Conservation (phyloP, 2,888 invertebrate species). For the Elegia similella region DNA sequence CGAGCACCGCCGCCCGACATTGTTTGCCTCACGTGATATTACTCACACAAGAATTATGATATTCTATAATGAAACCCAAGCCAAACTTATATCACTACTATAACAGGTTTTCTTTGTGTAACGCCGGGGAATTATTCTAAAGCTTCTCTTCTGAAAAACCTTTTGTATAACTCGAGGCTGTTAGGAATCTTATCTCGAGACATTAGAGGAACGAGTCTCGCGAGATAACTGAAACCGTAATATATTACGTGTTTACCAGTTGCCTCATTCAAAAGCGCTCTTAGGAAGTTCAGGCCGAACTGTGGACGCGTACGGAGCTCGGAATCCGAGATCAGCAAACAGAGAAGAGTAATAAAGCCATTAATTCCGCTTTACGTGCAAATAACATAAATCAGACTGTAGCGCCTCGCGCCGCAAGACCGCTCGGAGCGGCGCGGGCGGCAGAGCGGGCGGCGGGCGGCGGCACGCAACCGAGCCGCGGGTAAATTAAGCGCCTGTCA, state of each 20-base stretch:
- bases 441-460: conserved; percentile 11
- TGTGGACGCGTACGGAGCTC: conserved; percentile 53
- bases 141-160: conserved; percentile 18
- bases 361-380: conserved; percentile 80
- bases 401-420: conserved; percentile 70
- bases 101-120: conserved; percentile 31
- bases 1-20: conserved; percentile 45
- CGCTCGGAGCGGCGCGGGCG: conserved; percentile 44
- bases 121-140: conserved; percentile 17
- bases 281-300: conserved; percentile 52
- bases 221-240: conserved; percentile 36
- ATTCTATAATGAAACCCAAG: conserved; percentile 66
- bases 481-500: conserved; percentile 70
- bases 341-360: conserved; percentile 78
- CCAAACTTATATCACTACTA: conserved; percentile 51
- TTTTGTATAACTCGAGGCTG: conserved; percentile 26
- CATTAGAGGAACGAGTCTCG: conserved; percentile 33
- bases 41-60: conserved; percentile 73
- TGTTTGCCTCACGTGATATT: conserved; percentile 68
- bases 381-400: conserved; percentile 80
- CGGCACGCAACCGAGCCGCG: conserved; percentile 52
- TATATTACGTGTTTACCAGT: conserved; percentile 53
- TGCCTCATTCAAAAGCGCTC: conserved; percentile 57
- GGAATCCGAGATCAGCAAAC: conserved; percentile 68
- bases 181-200: conserved; percentile 33